Base-by-base conservation (phyloP, 2,797 vertebrate species). In the Danio albolineatus region DNA sequence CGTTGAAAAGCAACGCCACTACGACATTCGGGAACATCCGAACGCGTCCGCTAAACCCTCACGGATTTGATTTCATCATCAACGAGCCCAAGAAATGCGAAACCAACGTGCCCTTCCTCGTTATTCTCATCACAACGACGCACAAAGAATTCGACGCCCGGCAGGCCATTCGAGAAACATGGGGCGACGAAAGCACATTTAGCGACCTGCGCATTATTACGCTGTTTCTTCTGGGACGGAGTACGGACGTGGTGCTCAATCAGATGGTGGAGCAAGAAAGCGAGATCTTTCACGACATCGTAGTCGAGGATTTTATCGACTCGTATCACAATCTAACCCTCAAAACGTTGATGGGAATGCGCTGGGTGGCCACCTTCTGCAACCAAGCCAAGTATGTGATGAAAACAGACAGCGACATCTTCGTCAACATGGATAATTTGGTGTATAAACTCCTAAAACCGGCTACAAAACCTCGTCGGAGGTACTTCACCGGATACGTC, bases 401-500 rank as follows among this genome's bases (percentile, higher is more conserved):
- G 96, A 96, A 96, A 88, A 96, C 96, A 9, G 96, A 96, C 92
- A 96, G 95, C 64, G 96, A 96, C 86, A 96, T 96, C 91, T 96
- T 96, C 89, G 95, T 96, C 85, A 96, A 96, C 92, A 96, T 96
- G 95, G 96, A 96, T 88, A 96, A 96, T 81, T 90, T 96, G 83
- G 94, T 96, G 92, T 96, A 96, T 91, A 98, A 98, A 90, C 93
- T 98, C 64, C 92, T 99, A 49, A 98, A 98, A 88, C 97, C 98
- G 48, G 94, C 93, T 85, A 98, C 96, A 77, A 98, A 98, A 90
- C 97, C 97, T 0, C 93, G 96, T 80, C 94, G 96, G 89, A 92
- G 97, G 65, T 99, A 98, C 84, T 99, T 98, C 81, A 99, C 98
- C 0, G 98, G 98, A 69, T 98, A 98, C 0, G 97, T 98, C 72